A percentile compares a stretch with the other conserved stretches of the same genome.
These are phyloP conservation scores for Lucilia cuprina DNA, from an alignment of 1,140 invertebrate genomes.

Conservation along the genomic window DNA sequence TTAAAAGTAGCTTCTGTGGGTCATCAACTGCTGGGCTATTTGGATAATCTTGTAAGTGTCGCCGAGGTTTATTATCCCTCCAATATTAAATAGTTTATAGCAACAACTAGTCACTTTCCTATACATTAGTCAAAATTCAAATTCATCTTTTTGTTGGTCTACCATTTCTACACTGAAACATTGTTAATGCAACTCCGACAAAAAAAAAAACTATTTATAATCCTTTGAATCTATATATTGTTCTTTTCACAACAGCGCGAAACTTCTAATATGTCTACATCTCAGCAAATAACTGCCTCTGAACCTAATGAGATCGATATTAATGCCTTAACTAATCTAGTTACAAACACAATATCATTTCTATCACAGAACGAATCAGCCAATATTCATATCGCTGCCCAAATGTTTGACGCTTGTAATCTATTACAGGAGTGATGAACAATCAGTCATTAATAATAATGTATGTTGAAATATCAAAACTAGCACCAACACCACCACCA, in stretches of 20 bases:
- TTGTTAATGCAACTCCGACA: background rate
- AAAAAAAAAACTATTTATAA: background rate
- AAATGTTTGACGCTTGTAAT: slow-evolving; percentile 59
- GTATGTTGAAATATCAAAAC: background rate
- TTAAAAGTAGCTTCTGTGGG: slow-evolving; percentile 74
- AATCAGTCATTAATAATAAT: background rate
- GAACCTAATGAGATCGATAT: slow-evolving; percentile 53
- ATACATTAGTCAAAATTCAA: too few relatives aligned
- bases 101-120: too few relatives aligned
- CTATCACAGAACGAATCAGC: slow-evolving; percentile 47
- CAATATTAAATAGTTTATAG: slow-evolving; percentile 33
- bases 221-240: background rate
- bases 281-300: slow-evolving; percentile 49
- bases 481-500: background rate
- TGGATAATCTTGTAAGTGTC: slow-evolving; percentile 73
- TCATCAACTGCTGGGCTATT: slow-evolving; percentile 73
- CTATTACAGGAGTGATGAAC: slow-evolving; percentile 41
- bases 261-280: background rate
- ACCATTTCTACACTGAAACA: background rate
- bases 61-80: slow-evolving; percentile 41
- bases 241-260: background rate
- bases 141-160: background rate
- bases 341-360: slow-evolving; percentile 49
- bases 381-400: slow-evolving; percentile 49
- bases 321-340: slow-evolving; percentile 46